These are phyloP conservation scores for Sinocyclocheilus anshuiensis DNA, from an alignment of 2,113 vertebrate species.

Conservation along the genomic window DNA sequence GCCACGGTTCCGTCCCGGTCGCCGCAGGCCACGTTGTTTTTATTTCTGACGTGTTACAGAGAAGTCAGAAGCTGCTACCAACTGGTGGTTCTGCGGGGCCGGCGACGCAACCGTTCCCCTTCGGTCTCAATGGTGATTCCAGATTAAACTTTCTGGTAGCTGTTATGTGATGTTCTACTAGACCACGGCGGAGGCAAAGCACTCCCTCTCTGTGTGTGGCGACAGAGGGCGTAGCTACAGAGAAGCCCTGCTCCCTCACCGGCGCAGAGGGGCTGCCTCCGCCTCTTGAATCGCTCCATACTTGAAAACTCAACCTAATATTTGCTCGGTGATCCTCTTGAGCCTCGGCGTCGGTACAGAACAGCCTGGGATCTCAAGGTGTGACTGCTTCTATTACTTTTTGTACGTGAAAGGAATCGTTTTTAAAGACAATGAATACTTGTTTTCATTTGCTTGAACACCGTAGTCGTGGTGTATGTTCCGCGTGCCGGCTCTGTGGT, in stretches of 20 bases:
- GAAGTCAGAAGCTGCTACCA: conserved; percentile 79
- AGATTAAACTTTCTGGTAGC: conserved; percentile 63
- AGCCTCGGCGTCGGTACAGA: conserved; percentile 40
- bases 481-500: conserved; percentile 66
- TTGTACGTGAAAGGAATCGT: conserved; percentile 31
- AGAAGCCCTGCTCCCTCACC: conserved; percentile 76
- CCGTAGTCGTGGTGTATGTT: conserved; percentile 9
- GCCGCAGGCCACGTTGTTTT: conserved; percentile 68
- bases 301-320: conserved; percentile 56
- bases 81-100: conserved; percentile 37
- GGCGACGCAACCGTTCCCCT: not conserved
- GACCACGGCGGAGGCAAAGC: conserved; percentile 65
- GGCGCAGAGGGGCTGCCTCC: conserved; percentile 52
- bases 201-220: conserved; percentile 64
- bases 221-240: conserved; percentile 82
- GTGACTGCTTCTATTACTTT: conserved; percentile 36
- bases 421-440: conserved; percentile 35
- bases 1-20: not conserved
- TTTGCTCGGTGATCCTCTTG: conserved; percentile 16
- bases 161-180: conserved; percentile 68
- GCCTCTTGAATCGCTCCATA: conserved; percentile 59
- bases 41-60: conserved; percentile 81
- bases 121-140: conserved; percentile 30
- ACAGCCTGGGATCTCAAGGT: conserved; percentile 46
- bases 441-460: not conserved